Percentiles rank a stretch among this genome's conserved stretches.
Evolutionary conservation across 1,140 invertebrate species (phyloP).

Genomic region (Lepidurus packardi): DNA sequence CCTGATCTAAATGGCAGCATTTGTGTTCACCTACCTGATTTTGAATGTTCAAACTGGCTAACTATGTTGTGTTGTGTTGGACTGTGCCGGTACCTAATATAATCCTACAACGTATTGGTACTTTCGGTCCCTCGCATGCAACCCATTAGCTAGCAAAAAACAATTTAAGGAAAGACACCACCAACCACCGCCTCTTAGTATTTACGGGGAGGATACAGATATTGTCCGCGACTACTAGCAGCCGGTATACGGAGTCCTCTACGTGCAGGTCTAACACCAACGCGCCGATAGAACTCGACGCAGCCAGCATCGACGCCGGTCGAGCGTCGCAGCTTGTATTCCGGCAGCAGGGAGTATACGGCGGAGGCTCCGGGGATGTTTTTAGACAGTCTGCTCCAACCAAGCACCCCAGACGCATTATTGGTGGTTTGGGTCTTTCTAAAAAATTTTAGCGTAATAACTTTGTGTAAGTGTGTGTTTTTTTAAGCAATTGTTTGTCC

Average conservation of each 20-base stretch:
- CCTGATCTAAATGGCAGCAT: background rate
- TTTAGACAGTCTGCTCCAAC: background rate
- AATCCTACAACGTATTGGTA: too few species aligned
- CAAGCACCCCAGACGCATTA: background rate
- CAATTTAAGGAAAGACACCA: too few species aligned
- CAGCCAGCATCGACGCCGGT: background rate
- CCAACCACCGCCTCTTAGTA: too few species aligned
- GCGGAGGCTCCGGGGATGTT: background rate
- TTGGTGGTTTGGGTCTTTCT: background rate
- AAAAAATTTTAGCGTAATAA: background rate
- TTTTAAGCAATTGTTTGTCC: background rate
- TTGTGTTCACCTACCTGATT: background rate
- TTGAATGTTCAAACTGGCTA: background rate
- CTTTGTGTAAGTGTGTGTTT: background rate
- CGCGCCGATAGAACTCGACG: background rate
- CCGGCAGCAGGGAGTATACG: background rate
- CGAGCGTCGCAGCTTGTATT: constrained; percentile 1
- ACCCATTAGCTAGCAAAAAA: too few species aligned
- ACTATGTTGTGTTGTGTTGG: background rate
- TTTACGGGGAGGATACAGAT: background rate
- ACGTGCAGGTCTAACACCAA: background rate
- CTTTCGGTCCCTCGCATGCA: too few species aligned
- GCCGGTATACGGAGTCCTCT: background rate
- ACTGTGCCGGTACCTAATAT: too few species aligned
- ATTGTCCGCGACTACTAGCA: background rate